Conservation (phyloP, 92 coral and sea anemone species). For the Phenganax stokvisi region DNA sequence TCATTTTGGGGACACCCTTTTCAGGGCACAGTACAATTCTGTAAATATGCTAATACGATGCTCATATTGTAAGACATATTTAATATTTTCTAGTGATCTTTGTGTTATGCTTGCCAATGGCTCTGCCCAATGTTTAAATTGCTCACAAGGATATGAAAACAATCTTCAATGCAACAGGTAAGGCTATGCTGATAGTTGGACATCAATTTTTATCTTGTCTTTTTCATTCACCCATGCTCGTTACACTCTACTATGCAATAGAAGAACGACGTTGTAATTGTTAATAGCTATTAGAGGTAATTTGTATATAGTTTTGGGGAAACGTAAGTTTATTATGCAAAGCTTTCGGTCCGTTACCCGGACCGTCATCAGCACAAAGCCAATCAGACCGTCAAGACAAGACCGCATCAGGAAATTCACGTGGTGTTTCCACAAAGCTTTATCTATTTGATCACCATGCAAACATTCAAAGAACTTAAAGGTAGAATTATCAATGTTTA, state of each 20-base stretch:
- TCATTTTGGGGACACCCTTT: background rate
- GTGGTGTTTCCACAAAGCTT: too few relatives aligned
- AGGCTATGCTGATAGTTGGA: background rate
- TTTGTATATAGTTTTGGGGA: too few relatives aligned
- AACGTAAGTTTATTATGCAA: too few relatives aligned
- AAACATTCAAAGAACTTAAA: too few relatives aligned
- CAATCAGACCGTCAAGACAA: too few relatives aligned
- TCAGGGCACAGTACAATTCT: background rate
- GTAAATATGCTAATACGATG: background rate
- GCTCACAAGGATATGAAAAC: constrained; percentile 85
- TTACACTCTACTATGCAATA: background rate
- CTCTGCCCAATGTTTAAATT: constrained; percentile 69
- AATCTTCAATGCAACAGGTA: constrained; percentile 70
- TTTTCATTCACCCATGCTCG: background rate
- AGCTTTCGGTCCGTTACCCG: too few relatives aligned
- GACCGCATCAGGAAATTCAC: too few relatives aligned
- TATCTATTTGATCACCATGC: too few relatives aligned
- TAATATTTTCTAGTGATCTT: constrained; percentile 51
- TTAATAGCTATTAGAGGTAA: background rate
- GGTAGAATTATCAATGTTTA: background rate
- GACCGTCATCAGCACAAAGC: too few relatives aligned
- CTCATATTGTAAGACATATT: background rate
- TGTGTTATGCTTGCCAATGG: constrained; percentile 64
- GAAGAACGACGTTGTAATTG: background rate
- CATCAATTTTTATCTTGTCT: background rate